Base-by-base conservation (phyloP, 2,113 vertebrate genomes). In the Corythornis cristatus region DNA sequence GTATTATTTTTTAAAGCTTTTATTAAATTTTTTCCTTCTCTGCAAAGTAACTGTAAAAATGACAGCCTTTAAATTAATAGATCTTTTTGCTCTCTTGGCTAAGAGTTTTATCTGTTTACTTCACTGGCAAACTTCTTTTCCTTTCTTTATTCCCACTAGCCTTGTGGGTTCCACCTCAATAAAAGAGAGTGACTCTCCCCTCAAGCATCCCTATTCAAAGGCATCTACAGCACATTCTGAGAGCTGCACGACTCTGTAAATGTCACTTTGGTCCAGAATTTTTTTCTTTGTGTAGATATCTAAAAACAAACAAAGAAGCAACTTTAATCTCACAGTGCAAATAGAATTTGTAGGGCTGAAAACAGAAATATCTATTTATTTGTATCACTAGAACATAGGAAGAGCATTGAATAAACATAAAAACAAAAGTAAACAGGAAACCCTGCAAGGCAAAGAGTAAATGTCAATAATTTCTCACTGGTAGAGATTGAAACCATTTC, bases 1-100 rank as follows among this genome's bases (percentile, higher is more conserved):
- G 16, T 42, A 91, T 93, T 93, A 61, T 85, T 89, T 95, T 95
- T 83, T 77, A 86, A 61, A 45, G 33, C 42, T 76, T 70, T 28
- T 66, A n/a, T 79, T 81, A 64, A 37, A n/a, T 65, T 75, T 65
- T 43, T 40, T 88, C 73, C 8, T 72, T 6, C 71, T 76, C 40
- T 84, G 21, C 40, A 85, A 83, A 83, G 22, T 77, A 78, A 51
- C 73, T 70, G 50, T 81, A 82, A 90, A 95, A 91, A 81, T 20
- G 22, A 57, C n/a, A 73, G 14, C 54, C 74, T 89, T 80, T 83
- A 16, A 58, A 88, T 92, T 86, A 73, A 82, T 29, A 89, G 45
- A 43, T 83, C 45, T 76, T 94, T 89, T 72, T 74, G 15, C 53
- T 78, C 28, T 84, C 65, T 73, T 57, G 20, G 46, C 40, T 74